Evolutionary conservation across 2,888 invertebrate species (phyloP).

Genomic region (Pristionchus mayeri): DNA sequence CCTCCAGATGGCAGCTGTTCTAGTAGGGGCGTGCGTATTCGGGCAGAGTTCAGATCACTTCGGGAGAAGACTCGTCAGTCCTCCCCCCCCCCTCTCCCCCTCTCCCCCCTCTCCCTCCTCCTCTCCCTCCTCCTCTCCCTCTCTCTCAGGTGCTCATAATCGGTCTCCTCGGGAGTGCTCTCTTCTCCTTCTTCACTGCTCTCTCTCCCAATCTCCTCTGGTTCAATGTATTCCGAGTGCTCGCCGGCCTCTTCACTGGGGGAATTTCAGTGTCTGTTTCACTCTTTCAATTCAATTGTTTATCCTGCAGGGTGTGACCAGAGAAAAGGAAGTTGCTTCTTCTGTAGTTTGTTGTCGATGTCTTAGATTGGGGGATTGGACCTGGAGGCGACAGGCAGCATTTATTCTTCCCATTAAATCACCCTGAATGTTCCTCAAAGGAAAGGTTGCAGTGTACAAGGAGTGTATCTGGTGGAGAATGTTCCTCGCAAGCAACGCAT

Average conservation of each 20-base stretch:
- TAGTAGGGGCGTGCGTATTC: slow-evolving; percentile 67
- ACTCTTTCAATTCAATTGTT: not conserved
- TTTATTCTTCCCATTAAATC: too few relatives aligned
- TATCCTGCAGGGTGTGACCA: not conserved
- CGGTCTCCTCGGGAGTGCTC: slow-evolving; percentile 37
- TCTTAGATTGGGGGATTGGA: too few relatives aligned
- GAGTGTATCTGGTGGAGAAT: slow-evolving; percentile 71
- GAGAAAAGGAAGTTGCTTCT: too few relatives aligned
- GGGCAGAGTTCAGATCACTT: slow-evolving; percentile 71
- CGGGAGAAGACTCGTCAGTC: slow-evolving; percentile 59
- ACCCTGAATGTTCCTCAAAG: too few relatives aligned
- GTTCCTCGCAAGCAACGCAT: slow-evolving; percentile 70
- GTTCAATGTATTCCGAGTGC: slow-evolving; percentile 53
- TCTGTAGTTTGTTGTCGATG: too few relatives aligned
- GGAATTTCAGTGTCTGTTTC: slow-evolving; percentile 50
- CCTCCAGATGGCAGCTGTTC: slow-evolving; percentile 70
- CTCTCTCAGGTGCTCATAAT: slow-evolving; percentile 51
- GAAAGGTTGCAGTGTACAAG: slow-evolving; percentile 58
- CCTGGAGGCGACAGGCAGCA: too few relatives aligned
- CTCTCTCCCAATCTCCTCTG: slow-evolving; percentile 19
- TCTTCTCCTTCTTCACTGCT: slow-evolving; percentile 48
- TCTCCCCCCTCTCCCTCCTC: not conserved
- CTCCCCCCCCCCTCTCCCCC: not conserved
- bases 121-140: not conserved
- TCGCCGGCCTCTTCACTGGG: slow-evolving; percentile 55